Evolutionary conservation across 2,113 vertebrate species (phyloP), one percentile per base, ranked within the genome.

Genomic region (Zapus hudsonius): DNA sequence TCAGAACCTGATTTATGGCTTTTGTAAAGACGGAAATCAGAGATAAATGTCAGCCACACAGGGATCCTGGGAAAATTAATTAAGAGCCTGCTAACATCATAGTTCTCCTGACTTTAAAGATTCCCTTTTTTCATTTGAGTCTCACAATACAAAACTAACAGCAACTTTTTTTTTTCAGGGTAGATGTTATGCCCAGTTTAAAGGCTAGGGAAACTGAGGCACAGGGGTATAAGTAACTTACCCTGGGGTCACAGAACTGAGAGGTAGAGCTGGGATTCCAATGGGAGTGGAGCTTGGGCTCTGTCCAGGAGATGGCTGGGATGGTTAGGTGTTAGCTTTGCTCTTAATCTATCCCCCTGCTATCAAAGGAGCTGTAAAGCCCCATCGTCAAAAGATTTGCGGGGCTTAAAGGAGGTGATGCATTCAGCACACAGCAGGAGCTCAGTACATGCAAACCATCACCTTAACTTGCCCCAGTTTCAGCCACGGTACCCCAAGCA

Each of bases 1-100:
- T 94, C 95, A 88, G 92, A 82, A 47, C 70, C 92, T 88, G 94
- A 94, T 96, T 95, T 88, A 93, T 76, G 93, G 94, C 66, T 96
- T 92, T 90, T 66, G 88, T 59, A 90, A 92, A 92, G 94, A 93
- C 36, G 69, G 90, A 87, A 84, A 93, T 93, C 95, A 55, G 92
- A 94, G 90, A 92, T 82, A 90, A 94, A 86, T 83, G 90, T 83
- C 95, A 92, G 64, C 59, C 63, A 31, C 2, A 19, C 90, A 70
- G 82, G 88, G 67, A 79, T 94, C 79, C 92, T 29, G 85, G 42
- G 94, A 85, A 78, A 88, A 94, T 90, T 90, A 87, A 97, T 89
- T 91, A 95, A 86, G 88, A 94, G 79, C 29, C 88, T 89, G 22
- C n/a, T 36, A 2, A 42, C 4, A 6, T 52, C 57, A 90, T 7